Evolutionary conservation across 1,140 invertebrate species (phyloP).

Genomic region (Pseudomyrmex flavicornis): DNA sequence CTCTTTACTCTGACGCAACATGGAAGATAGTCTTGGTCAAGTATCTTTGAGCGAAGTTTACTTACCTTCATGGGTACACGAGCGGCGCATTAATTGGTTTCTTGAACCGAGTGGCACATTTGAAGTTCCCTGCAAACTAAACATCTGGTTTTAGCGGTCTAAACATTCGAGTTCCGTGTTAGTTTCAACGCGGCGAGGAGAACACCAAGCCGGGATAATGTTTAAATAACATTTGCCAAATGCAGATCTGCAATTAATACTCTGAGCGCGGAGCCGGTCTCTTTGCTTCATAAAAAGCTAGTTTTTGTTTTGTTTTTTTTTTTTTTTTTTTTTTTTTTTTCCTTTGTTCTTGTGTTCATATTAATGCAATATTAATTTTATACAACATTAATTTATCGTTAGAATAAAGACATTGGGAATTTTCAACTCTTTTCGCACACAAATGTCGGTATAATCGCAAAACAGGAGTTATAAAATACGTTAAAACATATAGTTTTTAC

Average conservation of each 20-base stretch:
- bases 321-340: neutral
- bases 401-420: too few relatives aligned
- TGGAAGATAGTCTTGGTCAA: slow-evolving; percentile 41
- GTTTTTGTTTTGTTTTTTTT: neutral
- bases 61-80: slow-evolving; percentile 33
- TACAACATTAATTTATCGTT: too few relatives aligned
- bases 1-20: slow-evolving; percentile 31
- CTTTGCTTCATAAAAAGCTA: neutral
- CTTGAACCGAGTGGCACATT: slow-evolving; percentile 60
- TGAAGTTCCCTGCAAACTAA: slow-evolving; percentile 49
- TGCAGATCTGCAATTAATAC: neutral
- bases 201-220: slow-evolving; percentile 44
- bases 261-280: neutral
- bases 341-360: too few relatives aligned
- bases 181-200: slow-evolving; percentile 30
- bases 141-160: slow-evolving; percentile 65
- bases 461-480: too few relatives aligned
- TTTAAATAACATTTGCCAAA: slow-evolving; percentile 40
- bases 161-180: slow-evolving; percentile 57
- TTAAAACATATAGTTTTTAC: too few relatives aligned
- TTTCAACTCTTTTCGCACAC: too few relatives aligned
- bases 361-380: too few relatives aligned
- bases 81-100: slow-evolving; percentile 66
- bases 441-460: too few relatives aligned
- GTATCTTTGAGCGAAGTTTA: slow-evolving; percentile 49